Conservation (phyloP, 2,113 vertebrate genomes). For the Paracyprichromis sp. region DNA sequence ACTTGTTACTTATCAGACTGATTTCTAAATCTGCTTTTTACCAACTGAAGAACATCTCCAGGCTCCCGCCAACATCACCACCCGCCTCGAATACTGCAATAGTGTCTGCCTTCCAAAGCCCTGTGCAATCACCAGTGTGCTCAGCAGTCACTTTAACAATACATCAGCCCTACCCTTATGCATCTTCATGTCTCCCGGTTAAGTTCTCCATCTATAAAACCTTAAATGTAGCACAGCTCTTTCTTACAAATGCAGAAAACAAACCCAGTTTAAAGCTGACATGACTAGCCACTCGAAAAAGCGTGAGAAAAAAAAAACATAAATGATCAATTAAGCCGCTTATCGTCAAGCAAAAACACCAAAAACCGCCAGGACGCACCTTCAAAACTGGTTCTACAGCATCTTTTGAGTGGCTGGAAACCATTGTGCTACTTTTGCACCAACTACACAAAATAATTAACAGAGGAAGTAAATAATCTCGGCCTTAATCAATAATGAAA, state of each 20-base stretch:
- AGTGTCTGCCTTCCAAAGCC: background rate
- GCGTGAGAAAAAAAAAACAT: background rate
- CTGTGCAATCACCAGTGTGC: background rate
- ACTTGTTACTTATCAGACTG: background rate
- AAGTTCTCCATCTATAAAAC: background rate
- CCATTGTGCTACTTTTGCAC: background rate
- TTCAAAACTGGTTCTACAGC: background rate
- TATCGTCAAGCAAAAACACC: background rate
- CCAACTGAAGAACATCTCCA: background rate
- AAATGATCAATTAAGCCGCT: fast-evolving
- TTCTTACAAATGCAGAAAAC: background rate
- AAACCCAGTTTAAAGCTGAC: background rate
- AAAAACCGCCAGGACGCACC: fast-evolving
- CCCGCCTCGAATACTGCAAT: background rate
- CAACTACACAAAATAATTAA: background rate
- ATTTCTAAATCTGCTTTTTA: background rate
- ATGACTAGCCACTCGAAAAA: fast-evolving
- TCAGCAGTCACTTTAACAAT: background rate
- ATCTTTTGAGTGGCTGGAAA: fast-evolving
- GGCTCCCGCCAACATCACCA: too few species aligned
- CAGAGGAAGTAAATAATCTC: background rate
- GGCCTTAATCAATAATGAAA: background rate
- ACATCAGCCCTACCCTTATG: background rate
- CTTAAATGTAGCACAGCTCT: background rate
- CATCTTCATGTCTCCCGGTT: background rate